Evolutionary conservation across 2,888 invertebrate species (phyloP).

Genomic region (Mesodorylaimus sp.): DNA sequence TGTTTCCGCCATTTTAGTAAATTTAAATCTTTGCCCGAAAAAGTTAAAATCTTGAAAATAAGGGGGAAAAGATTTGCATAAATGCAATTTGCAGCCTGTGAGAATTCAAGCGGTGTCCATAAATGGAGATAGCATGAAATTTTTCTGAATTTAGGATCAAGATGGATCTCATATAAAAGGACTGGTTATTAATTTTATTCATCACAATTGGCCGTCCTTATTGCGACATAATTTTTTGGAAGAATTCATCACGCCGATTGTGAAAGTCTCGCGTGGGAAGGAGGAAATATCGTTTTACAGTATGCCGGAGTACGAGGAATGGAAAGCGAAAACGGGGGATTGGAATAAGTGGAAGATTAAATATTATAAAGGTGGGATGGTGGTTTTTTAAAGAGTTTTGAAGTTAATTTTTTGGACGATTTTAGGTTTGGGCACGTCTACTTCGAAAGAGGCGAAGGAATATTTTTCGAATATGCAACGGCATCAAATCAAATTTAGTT

Average conservation of each 20-base stretch:
- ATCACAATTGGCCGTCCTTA: constrained; percentile 91
- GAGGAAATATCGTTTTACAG: constrained; percentile 75
- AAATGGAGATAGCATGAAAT: no score
- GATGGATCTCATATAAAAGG: constrained; percentile 99
- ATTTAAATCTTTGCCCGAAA: no score
- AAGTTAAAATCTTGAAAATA: no score
- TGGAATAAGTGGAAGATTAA: constrained; percentile 78
- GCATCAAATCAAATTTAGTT: constrained; percentile 72
- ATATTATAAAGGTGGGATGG: constrained; percentile 98
- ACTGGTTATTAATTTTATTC: constrained; percentile 93
- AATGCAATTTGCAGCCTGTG: no score
- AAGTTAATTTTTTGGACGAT: constrained; percentile 5
- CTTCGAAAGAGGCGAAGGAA: constrained; percentile 92
- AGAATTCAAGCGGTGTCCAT: no score
- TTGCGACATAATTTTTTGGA: constrained; percentile 65
- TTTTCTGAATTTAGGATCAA: constrained; percentile 46
- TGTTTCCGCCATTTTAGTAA: no score
- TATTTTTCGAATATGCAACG: constrained; percentile 88
- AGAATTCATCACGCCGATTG: constrained; percentile 96
- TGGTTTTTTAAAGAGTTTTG: background rate
- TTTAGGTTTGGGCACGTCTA: constrained; percentile 90
- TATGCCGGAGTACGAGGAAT: constrained; percentile 90
- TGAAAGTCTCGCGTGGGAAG: constrained; percentile 67
- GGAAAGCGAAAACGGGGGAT: constrained; percentile 74
- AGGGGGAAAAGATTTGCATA: no score